Conservation (phyloP, 2,113 vertebrate genomes). For the Megaceryle maxima region DNA sequence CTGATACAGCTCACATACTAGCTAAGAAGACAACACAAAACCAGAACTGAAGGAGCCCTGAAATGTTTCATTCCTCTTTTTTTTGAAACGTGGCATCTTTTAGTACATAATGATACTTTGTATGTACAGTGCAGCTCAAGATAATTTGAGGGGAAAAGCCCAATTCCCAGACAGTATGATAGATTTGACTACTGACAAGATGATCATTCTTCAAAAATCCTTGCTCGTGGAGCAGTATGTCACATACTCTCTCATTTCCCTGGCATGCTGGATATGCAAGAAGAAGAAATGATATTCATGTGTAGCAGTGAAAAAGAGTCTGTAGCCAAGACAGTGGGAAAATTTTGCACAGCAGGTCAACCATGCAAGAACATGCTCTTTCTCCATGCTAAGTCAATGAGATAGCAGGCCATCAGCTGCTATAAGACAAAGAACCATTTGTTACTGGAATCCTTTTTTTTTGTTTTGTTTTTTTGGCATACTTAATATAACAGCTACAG, state of each 20-base stretch:
- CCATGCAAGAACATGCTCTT: background rate
- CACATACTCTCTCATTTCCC: background rate
- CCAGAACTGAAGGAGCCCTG: background rate
- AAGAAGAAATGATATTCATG: background rate
- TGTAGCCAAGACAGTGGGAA: background rate
- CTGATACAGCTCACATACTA: background rate
- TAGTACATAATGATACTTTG: background rate
- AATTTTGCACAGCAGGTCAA: background rate
- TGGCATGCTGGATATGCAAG: background rate
- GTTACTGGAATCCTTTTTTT: background rate
- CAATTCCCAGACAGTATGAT: background rate
- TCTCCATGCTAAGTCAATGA: background rate
- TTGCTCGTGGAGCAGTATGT: background rate
- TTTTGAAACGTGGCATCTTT: background rate
- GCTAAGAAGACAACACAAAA: background rate
- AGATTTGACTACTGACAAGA: background rate
- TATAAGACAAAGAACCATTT: slow-evolving; percentile 13
- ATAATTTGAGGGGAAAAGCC: background rate
- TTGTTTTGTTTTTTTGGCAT: background rate
- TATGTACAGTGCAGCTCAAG: background rate
- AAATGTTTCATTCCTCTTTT: background rate
- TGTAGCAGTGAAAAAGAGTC: background rate
- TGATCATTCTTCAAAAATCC: background rate
- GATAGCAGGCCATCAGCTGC: background rate
- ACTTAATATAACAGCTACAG: background rate